Evolutionary conservation across 1,140 invertebrate species (phyloP), one percentile per base, ranked within the genome.

Genomic region (Xylocopa sonorina): DNA sequence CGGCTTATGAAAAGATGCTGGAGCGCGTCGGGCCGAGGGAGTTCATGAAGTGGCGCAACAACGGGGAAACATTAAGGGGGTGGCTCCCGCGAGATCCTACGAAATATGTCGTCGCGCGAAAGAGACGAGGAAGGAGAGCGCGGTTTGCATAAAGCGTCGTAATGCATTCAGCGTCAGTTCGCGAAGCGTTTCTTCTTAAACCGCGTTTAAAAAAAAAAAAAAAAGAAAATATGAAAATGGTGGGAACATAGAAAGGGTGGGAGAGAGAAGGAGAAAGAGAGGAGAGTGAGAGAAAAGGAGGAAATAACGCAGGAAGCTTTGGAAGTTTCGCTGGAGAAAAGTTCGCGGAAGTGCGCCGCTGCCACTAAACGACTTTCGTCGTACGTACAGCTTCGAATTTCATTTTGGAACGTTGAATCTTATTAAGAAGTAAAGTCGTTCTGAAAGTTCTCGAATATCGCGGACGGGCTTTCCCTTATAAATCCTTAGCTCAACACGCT

Each of bases 341-440:
- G 77, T 83, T 77, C 69, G 84, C 73, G 85, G 85, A 79, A 76
- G 80, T 51, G 62, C 64, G 60, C 60, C 72, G 71, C 77, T 73
- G 50, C 76, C 84, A 67, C 58, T 69, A 81, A 83, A 85, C 83
- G 80, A 86, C 75, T 79, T 79, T 79, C 84, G 58, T 80, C 84
- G 80, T 83, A 82, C 75, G 79, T 76, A 80, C 55, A 71, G 84
- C 77, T 86, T 87, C 85, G 81, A 86, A 87, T 87, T 87, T 87
- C 85, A 87, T 87, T 86, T 86, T 83, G 84, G 72, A 77, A 85
- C 84, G 83, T 78, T 85, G 85, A 87, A 87, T 87, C 85, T 87
- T 86, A 87, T 86, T 87, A 87, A 87, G 85, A 87, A 87, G 85
- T 86, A 87, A 87, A 87, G 84, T 87, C 85, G 85, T 87, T 87